These are phyloP conservation scores for Xiphophorus hellerii DNA, from an alignment of 2,113 vertebrate species.

Conservation along the genomic window DNA sequence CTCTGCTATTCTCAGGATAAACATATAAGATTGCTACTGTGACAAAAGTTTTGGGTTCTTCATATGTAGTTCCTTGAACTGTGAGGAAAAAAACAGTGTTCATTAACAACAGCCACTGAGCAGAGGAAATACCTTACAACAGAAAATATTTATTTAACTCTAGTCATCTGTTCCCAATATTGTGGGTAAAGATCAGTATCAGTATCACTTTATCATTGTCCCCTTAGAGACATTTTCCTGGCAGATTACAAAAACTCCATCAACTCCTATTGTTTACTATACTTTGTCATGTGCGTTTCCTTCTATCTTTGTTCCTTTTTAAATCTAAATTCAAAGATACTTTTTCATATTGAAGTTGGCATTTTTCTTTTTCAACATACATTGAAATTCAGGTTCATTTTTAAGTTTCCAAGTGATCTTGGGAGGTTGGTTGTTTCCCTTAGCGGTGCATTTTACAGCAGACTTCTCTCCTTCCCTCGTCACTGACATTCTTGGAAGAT, in stretches of 20 bases:
- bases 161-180: no score
- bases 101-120: slow-evolving; percentile 1
- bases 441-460: slow-evolving; percentile 70
- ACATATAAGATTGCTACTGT: slow-evolving; percentile 39
- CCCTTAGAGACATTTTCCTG: no score
- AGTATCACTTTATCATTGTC: no score
- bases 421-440: slow-evolving; percentile 56
- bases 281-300: not conserved
- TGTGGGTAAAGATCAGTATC: no score
- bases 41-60: slow-evolving; percentile 27
- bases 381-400: slow-evolving; percentile 59
- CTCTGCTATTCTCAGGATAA: slow-evolving; percentile 18
- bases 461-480: slow-evolving; percentile 28
- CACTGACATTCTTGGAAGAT: slow-evolving; percentile 51
- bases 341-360: not conserved
- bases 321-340: not conserved
- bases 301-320: not conserved
- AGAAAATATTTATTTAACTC: not conserved
- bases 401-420: slow-evolving; percentile 71
- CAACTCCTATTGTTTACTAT: not conserved
- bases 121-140: not conserved
- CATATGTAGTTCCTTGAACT: slow-evolving; percentile 38
- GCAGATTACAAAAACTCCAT: not conserved
- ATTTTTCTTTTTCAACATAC: slow-evolving; percentile 57
- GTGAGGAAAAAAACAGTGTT: slow-evolving; percentile 20